Evolutionary conservation across 2,113 vertebrate genomes (phyloP).

Genomic region (Larimichthys polyactis): DNA sequence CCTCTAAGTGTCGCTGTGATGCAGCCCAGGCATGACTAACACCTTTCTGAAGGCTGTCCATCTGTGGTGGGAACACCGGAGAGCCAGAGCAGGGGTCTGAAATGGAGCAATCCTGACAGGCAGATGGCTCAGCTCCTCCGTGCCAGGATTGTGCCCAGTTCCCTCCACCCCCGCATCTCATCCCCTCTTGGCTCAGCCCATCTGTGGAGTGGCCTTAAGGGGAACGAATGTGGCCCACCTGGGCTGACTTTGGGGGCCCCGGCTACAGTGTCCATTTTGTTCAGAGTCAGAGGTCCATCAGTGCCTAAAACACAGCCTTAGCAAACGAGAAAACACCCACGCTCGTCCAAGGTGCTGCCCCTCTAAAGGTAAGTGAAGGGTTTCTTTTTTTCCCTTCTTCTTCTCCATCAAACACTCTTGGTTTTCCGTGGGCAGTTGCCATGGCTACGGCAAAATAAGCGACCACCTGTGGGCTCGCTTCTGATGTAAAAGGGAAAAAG

Average conservation of each 20-base stretch:
- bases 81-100: slow-evolving; percentile 68
- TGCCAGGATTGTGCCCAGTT: slow-evolving; percentile 64
- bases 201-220: slow-evolving; percentile 69
- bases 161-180: slow-evolving; percentile 39
- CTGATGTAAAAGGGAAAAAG: slow-evolving; percentile 66
- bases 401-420: slow-evolving; percentile 56
- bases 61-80: slow-evolving; percentile 65
- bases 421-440: slow-evolving; percentile 75
- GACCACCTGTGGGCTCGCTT: slow-evolving; percentile 80
- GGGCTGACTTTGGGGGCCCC: slow-evolving; percentile 23
- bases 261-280: slow-evolving; percentile 36
- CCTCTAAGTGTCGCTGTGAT: slow-evolving; percentile 39
- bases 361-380: slow-evolving; percentile 68
- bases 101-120: slow-evolving; percentile 70
- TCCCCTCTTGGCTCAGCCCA: slow-evolving; percentile 59
- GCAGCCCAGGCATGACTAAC: slow-evolving; percentile 63
- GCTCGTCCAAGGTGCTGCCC: slow-evolving; percentile 61
- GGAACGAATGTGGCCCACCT: slow-evolving; percentile 61
- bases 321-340: slow-evolving; percentile 51
- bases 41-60: slow-evolving; percentile 75
- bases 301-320: slow-evolving; percentile 25
- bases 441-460: slow-evolving; percentile 77
- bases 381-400: slow-evolving; percentile 39
- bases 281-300: slow-evolving; percentile 45
- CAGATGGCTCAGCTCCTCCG: slow-evolving; percentile 74